Evolutionary conservation across 2,888 invertebrate species (phyloP), one percentile per base, ranked within the genome.

Genomic region (Steinernema hermaphroditum): DNA sequence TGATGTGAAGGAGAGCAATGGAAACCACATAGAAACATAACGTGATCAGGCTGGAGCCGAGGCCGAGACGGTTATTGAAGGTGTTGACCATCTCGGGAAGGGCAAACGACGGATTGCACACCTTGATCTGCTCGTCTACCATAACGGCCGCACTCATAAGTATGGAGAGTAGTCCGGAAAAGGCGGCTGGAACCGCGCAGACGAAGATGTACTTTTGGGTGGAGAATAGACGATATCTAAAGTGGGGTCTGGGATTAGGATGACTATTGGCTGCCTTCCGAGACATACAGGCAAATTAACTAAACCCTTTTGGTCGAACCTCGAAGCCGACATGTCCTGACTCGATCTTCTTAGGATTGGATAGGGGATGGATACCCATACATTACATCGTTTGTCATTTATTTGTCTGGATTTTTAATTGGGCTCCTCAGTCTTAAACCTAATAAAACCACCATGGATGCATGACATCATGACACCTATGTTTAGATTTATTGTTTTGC

Each of bases 21-120:
- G 54, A 54, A 2, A 4, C 22, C 27, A 54, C 54, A 16, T 54
- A 54, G 6, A 54, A 6, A 27, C 54, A 54, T 8, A 54, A 6
- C 2, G 54, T 54, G 6, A 54, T 8, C 6, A 27, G 9, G 16
- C 54, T 54, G 24, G 19, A 4, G 6, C 4, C 22, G 24, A 54
- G 54, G 6, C 54, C 27, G 19, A 54, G 19, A 4, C 54, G 22
- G 27, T 54, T 54, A 27, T 54, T 54, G 54, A 54, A 22, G 2
- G 27, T 27, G 27, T 54, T 54, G 6, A 54, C 54, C 14, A 54
- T 54, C 6, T 54, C 24, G 6, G 54, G 54, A 22, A 54, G 54
- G 24, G 16, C 54, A 27, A 24, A 54, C 24, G 54, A 54, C 27
- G 54, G 54, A 24, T 54, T 54, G 54, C 54, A 54, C 2, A 54